phyloP scores from a whole-genome alignment of 1,140 invertebrate genomes.

The Papilio dardanus region DNA sequence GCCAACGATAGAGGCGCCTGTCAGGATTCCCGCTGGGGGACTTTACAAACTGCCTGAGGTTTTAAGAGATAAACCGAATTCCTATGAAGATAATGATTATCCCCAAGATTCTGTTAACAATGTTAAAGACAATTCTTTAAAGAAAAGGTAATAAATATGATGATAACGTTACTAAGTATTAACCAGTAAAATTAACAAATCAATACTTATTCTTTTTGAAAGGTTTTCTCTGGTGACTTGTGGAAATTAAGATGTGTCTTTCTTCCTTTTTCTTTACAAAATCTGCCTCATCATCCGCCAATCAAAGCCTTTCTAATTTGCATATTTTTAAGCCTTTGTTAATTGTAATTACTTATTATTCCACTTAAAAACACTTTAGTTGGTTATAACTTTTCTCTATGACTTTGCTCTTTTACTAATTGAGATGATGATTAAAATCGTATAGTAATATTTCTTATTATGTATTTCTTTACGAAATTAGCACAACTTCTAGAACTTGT shows the following conservation, averaged over 20 bases:
- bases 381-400: neutral
- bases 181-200: neutral
- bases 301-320: neutral
- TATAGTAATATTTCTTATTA: neutral
- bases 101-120: conserved; percentile 55
- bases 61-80: conserved; percentile 59
- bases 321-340: neutral
- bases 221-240: neutral
- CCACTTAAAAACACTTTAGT: neutral
- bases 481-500: neutral
- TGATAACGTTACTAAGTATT: too few species aligned
- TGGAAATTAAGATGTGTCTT: neutral
- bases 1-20: conserved; percentile 59
- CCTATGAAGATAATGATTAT: conserved; percentile 52
- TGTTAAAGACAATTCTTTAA: conserved; percentile 54
- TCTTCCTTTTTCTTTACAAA: neutral
- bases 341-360: neutral
- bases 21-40: conserved; percentile 64
- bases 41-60: conserved; percentile 60
- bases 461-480: neutral
- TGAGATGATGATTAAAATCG: neutral
- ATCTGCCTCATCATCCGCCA: neutral
- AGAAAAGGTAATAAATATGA: conserved; percentile 71
- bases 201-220: neutral
- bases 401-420: neutral